Evolutionary conservation across 2,888 invertebrate genomes (phyloP).

Genomic region (Hypena proboscidalis): DNA sequence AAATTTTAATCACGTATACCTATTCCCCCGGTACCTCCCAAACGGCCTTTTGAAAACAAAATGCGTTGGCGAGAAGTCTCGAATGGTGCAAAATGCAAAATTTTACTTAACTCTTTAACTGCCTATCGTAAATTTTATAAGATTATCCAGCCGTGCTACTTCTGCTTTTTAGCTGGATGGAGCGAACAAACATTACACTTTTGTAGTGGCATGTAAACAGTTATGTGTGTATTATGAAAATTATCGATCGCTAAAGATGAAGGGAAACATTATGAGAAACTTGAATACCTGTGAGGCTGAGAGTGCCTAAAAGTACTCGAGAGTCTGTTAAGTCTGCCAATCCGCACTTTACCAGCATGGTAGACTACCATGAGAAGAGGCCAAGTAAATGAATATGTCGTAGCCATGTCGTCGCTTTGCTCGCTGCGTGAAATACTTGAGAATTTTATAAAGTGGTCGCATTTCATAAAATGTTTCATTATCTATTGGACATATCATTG

Average conservation of each 20-base stretch:
- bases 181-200: slow-evolving; percentile 8
- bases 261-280: neutral
- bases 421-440: too few relatives aligned
- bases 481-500: too few relatives aligned
- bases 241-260: too few relatives aligned
- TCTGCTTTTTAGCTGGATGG: neutral
- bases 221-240: too few relatives aligned
- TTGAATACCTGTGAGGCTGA: neutral
- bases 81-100: slow-evolving; percentile 1
- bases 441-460: too few relatives aligned
- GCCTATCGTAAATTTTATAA: slow-evolving; percentile 1
- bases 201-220: slow-evolving; percentile 1
- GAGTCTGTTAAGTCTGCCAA: too few relatives aligned
- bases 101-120: slow-evolving; percentile 6
- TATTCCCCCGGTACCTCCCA: slow-evolving; percentile 7
- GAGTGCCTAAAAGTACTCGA: too few relatives aligned
- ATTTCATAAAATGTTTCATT: too few relatives aligned
- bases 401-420: too few relatives aligned
- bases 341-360: too few relatives aligned
- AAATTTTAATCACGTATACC: slow-evolving; percentile 15
- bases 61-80: neutral
- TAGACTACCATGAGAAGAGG: too few relatives aligned
- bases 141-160: slow-evolving; percentile 5
- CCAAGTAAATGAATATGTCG: too few relatives aligned
- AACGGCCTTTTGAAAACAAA: slow-evolving; percentile 14